These are phyloP conservation scores for Rhysida immarginata DNA, from an alignment of 1,140 invertebrate species.

Conservation along the genomic window DNA sequence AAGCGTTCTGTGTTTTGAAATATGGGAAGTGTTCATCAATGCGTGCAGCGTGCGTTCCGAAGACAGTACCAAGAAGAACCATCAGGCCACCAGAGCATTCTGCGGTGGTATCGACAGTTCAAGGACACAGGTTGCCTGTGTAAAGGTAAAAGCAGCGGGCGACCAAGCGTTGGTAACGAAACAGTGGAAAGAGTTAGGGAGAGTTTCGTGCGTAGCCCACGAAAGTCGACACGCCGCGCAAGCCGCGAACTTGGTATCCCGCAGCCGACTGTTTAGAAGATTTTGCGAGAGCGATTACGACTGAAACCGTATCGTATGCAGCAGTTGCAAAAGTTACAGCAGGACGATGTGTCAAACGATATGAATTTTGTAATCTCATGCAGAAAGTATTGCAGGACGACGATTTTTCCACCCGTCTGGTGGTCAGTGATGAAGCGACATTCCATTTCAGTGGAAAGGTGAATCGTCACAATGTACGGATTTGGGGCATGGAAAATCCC, in stretches of 20 bases:
- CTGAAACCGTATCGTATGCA: conserved; percentile 4
- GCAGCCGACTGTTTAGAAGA: conserved; percentile 3
- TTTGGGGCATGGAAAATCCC: conserved; percentile 10
- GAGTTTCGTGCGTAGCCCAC: neutral
- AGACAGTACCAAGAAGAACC: neutral
- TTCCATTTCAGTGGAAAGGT: conserved; percentile 8
- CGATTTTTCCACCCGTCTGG: neutral
- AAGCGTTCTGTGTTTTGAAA: neutral
- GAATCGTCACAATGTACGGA: conserved; percentile 11
- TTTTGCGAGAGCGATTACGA: conserved; percentile 1
- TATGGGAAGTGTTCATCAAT: conserved; percentile 1
- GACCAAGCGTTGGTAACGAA: neutral
- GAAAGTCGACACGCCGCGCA: conserved; percentile 3
- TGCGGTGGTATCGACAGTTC: conserved; percentile 8
- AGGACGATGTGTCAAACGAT: neutral
- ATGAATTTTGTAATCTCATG: neutral
- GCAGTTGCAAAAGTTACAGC: neutral
- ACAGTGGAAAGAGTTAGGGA: conserved; percentile 3
- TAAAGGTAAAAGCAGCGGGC: neutral
- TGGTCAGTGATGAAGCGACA: too few relatives aligned
- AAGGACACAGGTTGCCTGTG: neutral
- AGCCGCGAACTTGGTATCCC: conserved; percentile 7
- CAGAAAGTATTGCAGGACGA: neutral
- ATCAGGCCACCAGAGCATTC: neutral
- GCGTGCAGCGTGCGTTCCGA: neutral